A percentile compares a stretch with the other conserved stretches of the same genome.
Evolutionary conservation across 2,113 vertebrate genomes (phyloP).

Genomic region (Otolemur garnettii): DNA sequence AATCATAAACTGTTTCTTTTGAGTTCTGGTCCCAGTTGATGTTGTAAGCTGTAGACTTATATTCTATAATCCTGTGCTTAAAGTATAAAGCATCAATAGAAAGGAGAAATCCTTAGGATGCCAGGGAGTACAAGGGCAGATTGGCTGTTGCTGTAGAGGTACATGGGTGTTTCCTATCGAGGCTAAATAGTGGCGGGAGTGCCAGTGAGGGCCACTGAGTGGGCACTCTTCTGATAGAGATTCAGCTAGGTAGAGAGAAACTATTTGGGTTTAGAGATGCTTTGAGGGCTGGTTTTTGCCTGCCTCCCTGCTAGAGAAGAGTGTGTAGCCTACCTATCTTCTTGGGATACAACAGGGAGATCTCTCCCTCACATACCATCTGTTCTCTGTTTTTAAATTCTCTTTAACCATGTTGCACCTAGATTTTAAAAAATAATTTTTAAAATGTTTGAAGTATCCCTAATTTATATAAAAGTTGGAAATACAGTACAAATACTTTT

Average conservation of each 20-base stretch:
- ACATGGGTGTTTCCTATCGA: not conserved
- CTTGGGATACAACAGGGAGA: not conserved
- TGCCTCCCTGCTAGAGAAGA: not conserved
- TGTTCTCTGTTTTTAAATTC: not conserved
- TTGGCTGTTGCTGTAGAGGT: not conserved
- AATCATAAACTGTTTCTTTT: constrained; percentile 62
- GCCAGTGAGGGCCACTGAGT: not conserved
- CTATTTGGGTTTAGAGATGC: not conserved
- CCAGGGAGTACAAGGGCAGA: not conserved
- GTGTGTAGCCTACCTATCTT: not conserved
- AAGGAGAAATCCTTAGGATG: constrained; percentile 16
- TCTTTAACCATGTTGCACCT: constrained; percentile 6
- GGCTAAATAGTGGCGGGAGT: not conserved
- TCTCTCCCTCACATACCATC: not conserved
- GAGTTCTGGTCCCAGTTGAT: constrained; percentile 1
- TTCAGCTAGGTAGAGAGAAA: not conserved
- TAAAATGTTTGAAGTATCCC: constrained; percentile 50
- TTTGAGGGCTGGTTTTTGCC: not conserved
- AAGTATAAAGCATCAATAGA: constrained; percentile 37
- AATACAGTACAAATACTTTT: constrained; percentile 47
- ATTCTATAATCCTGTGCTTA: constrained; percentile 39
- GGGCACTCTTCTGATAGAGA: not conserved
- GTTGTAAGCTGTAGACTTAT: constrained; percentile 25
- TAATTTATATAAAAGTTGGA: constrained; percentile 59
- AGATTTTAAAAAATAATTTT: not conserved